Evolutionary conservation across 2,113 vertebrate genomes (phyloP), one percentile per base, ranked within the genome.

Genomic region (Calidris pugnax): DNA sequence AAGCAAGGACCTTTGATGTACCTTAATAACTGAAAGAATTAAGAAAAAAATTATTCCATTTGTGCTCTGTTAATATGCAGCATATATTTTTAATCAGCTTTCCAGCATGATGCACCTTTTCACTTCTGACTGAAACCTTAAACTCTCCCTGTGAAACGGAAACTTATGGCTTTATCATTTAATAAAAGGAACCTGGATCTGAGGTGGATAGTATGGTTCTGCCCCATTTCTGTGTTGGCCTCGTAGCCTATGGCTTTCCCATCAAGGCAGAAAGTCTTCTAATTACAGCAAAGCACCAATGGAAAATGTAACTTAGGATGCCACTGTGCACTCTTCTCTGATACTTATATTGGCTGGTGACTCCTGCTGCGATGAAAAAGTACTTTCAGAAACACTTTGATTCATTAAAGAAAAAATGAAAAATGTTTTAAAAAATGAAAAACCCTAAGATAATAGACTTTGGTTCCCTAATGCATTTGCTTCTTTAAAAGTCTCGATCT

Each of bases 51-150:
- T 11, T 8, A 87, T 92, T 96, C 75, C 75, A 82, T 95, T 95
- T 95, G 71, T 85, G 76, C 80, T 80, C 85, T 82, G 81, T 93
- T 89, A 80, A 92, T 95, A 93, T 87, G 56, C 76, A 84, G 78
- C 85, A 97, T 79, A 74, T 95, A 95, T 97, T 96, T 97, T 95
- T 95, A 97, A 98, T 94, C 96, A 96, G 89, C 73, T 95, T 94
- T 89, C 39, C 91, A 87, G 63, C 74, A 67, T 22, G 83, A 93
- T 90, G 74, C 92, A 82, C 75, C 48, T 92, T 90, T 85, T 74
- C 69, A 81, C 33, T 87, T 73, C 86, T 83, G n/a, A 73, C 73
- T 81, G 64, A 87, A 95, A 41, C 80, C 68, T 96, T 68, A 90
- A 96, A 71, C 28, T 79, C 73, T 55, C 50, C 72, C 78, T 97